Evolutionary conservation across 2,113 vertebrate species (phyloP), one percentile per base, ranked within the genome.

Genomic region (Xiphias gladius): DNA sequence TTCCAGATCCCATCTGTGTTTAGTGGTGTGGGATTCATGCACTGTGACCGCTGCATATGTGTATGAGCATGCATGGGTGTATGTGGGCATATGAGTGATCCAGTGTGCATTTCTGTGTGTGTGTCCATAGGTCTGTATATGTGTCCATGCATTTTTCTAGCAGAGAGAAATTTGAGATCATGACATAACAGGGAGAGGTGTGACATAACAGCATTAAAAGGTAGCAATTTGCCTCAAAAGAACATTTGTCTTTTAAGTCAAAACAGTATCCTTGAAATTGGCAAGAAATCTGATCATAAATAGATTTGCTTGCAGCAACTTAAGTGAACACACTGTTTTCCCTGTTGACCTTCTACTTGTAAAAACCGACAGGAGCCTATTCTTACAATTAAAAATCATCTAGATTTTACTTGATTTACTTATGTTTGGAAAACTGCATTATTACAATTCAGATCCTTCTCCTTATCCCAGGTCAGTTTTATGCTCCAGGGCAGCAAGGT

Each of bases 1-100:
- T 91, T 93, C 89, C 88, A 93, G 79, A 79, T 85, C 84, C 79
- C 88, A 76, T 91, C 91, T 92, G 90, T 90, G 92, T 93, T 93
- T 92, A 94, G 93, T 79, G 91, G 92, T 88, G 83, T 67, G 76
- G 86, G 88, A 86, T 76, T 87, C 79, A 63, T 76, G 84, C 77
- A 69, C 84, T 88, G 55, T 50, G 79, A 85, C 85, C 74, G 50
- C 80, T 69, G 77, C 77, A 68, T 80, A 65, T 92, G 87, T 86
- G 74, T 85, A 41, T 4, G 41, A 32, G 73, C 46, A 35, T 61
- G 74, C 58, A 81, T 73, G 58, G 37, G 76, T 77, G 70, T 37
- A 57, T 57, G 28, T 68, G 58, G 67, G 66, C n/a, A 71, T 76
- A 30, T 57, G 69, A 37, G 80, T 58, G 64, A 81, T 73, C 57